Percentiles rank a stretch among this genome's conserved stretches.
Conservation (phyloP, 2,797 vertebrate genomes). For the Rhinophrynus dorsalis region DNA sequence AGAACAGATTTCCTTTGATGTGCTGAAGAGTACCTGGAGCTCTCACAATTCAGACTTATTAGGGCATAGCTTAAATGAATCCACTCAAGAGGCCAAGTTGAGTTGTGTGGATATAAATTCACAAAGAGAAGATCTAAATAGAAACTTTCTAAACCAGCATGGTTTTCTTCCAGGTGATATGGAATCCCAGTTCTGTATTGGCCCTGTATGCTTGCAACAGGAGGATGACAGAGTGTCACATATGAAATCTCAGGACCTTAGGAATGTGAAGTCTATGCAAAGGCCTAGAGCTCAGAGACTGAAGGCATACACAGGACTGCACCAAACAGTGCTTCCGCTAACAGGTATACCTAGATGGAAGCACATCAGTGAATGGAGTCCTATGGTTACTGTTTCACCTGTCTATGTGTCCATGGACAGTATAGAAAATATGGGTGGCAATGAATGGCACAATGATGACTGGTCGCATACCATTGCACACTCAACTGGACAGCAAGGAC, state of each 20-base stretch:
- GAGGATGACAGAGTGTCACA: background rate
- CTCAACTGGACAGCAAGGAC: background rate
- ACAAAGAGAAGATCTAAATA: background rate
- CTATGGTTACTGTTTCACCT: background rate
- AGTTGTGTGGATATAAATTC: background rate
- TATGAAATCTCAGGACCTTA: background rate
- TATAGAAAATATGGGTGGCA: background rate
- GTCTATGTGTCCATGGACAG: background rate
- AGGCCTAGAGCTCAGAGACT: background rate
- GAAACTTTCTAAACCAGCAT: background rate
- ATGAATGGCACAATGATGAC: background rate
- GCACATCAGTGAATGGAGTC: background rate
- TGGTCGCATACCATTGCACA: background rate
- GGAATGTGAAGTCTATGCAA: background rate
- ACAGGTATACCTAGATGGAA: background rate
- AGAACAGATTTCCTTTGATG: conserved; percentile 57
- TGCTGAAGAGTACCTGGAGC: conserved; percentile 59
- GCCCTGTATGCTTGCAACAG: background rate
- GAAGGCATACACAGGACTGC: background rate
- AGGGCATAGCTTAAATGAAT: background rate
- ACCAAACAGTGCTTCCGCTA: background rate
- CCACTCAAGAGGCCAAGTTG: background rate
- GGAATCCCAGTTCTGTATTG: background rate
- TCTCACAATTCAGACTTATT: conserved; percentile 28
- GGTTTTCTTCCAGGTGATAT: background rate